Base-by-base conservation (phyloP, 2,888 invertebrate species). In the Ophion ventricosus region DNA sequence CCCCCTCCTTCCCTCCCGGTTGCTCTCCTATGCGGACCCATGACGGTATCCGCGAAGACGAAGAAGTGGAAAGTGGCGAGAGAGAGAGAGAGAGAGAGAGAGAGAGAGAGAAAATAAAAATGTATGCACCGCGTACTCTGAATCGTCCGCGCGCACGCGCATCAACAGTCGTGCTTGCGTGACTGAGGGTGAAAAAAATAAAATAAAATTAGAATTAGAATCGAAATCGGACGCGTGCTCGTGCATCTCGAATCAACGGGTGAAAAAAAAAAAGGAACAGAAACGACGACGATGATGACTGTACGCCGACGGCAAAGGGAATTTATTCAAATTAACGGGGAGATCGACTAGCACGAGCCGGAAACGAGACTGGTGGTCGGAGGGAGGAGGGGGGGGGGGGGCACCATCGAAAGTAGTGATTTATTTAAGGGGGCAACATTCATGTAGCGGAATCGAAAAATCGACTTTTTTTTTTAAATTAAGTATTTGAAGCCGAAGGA, bases 141-240 rank as follows among this genome's bases (percentile, higher is more conserved):
- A 5, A 35, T 35, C 35, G 7, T 35, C 35, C n/a, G n/a, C n/a
- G n/a, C n/a, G 35, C 35, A 8, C 59, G 49, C 49, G 20, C 26
- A 40, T 56, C 73, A 73, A 25, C 40, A 49, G 29, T 59, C 57
- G 23, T 57, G 57, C 8, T 4, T 20, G 23, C 73, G 43, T 25
- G 40, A 20, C 43, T 57, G 35, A 67, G n/a, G n/a, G 25, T 40
- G 57, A n/a, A 49, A 88, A n/a, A n/a, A n/a, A n/a, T n/a, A n/a
- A n/a, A n/a, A n/a, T n/a, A n/a, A n/a, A 87, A 91, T 90, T 91
- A 91, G 91, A 92, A 92, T 92, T 90, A 91, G 91, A 92, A 92
- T 92, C 88, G 87, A 81, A 87, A 87, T 88, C 86, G 90, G 87
- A 89, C 91, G 90, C 91, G 91, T 90, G 91, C 89, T 86, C 86